Base-by-base conservation (phyloP, 2,797 vertebrate genomes). In the Anguilla megastoma region DNA sequence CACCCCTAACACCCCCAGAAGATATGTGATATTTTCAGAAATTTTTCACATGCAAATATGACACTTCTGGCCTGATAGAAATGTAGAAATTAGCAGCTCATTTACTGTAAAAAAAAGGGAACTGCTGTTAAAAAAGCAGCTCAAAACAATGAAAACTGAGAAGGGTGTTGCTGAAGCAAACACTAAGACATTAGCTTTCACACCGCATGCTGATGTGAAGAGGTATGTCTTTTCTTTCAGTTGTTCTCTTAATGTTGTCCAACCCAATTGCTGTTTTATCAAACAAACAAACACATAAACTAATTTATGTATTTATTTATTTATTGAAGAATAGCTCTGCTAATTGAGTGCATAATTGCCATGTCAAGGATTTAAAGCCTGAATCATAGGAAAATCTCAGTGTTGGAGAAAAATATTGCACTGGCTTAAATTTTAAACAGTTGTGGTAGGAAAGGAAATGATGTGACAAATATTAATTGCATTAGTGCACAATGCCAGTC, bases 21-120 rank as follows among this genome's bases (percentile, higher is more conserved):
- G 10, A 52, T 52, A 52, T 52, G 50, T 63, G 60, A 21, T 21
- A 63, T 63, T 21, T 63, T 63, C 63, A 18, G 63, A 63, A 63
- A 16, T 91, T 76, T 54, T 85, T 24, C 48, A 50, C 45, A n/a
- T 50, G 58, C 66, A 79, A 24, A 36, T 45, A 85, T 69, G 83
- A 54, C 58, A 86, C 58, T 48, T 45, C 6, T 27, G n/a, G 66
- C 45, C 27, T 3, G 6, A n/a, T 48, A 45, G 41, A 21, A 82
- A 82, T 80, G 36, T 48, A 45, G 7, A 80, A 41, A 80, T 48
- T 24, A 82, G 1, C 79, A 82, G 41, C 79, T 82, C 45, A 82
- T 82, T 82, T 82, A 82, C 41, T 50, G 79, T 50, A 82, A 24
- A 82, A 82, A 76, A 14, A 14, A 16, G 9, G 14, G 12, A 69